These are phyloP conservation scores for Eilema caniola DNA, from an alignment of 2,888 invertebrate species.

Conservation along the genomic window DNA sequence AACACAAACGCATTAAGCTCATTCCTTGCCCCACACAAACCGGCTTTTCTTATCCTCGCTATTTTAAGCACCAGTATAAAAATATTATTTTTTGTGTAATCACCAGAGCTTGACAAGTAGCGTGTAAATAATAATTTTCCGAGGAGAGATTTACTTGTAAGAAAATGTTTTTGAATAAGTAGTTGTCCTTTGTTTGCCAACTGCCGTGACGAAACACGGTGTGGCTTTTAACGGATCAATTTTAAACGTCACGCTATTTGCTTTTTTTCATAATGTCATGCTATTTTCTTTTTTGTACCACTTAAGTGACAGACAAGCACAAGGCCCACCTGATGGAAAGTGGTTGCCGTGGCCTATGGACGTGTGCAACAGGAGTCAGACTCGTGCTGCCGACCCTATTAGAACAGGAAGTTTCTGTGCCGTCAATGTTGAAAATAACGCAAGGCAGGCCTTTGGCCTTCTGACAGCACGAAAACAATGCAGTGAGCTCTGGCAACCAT, in stretches of 20 bases:
- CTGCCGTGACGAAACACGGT: neutral
- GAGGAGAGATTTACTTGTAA: constrained; percentile 2
- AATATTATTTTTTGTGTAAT: constrained; percentile 51
- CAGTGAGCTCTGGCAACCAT: no score
- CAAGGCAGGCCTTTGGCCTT: no score
- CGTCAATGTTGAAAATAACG: no score
- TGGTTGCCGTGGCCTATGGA: no score
- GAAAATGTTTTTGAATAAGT: neutral
- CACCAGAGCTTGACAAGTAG: constrained; percentile 46
- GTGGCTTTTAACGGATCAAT: neutral
- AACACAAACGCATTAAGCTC: constrained; percentile 16
- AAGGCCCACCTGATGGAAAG: no score
- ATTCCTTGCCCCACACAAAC: constrained; percentile 42
- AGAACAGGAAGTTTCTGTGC: no score
- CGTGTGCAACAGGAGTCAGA: no score
- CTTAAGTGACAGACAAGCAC: no score
- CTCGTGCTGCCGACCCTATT: no score
- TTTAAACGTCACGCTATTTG: neutral
- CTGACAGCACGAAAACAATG: no score
- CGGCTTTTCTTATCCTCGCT: constrained; percentile 49
- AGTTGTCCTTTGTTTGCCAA: neutral
- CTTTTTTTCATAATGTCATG: no score
- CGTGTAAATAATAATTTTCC: constrained; percentile 21
- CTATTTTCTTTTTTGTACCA: no score
- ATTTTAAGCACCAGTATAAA: constrained; percentile 48